These are phyloP conservation scores for Dendroctonus valens DNA, from an alignment of 1,140 invertebrate genomes.

Conservation along the genomic window DNA sequence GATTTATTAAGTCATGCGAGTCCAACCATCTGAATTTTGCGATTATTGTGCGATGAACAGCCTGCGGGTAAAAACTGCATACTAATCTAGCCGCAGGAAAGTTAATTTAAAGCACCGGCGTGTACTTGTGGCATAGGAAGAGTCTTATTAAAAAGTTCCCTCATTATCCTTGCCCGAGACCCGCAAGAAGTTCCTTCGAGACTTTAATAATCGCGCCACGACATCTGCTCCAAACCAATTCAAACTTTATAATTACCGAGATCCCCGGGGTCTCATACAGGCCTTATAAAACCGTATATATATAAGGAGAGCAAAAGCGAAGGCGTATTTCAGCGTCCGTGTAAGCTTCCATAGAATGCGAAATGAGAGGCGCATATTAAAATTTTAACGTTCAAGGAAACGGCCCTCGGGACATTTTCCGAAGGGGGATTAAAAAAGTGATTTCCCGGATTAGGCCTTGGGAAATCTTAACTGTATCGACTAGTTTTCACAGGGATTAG, in stretches of 20 bases:
- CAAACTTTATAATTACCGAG: conserved; percentile 22
- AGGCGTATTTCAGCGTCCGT: conserved; percentile 6
- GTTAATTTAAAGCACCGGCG: too few species aligned
- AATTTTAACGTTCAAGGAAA: conserved; percentile 13
- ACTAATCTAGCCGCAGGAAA: too few species aligned
- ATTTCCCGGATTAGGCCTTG: background rate
- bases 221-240: conserved; percentile 21
- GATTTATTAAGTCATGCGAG: too few species aligned
- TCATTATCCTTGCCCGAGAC: conserved; percentile 5
- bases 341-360: conserved; percentile 20
- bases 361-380: conserved; percentile 19
- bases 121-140: background rate
- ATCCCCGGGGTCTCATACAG: conserved; percentile 20
- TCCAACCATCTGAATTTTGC: too few species aligned
- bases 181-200: conserved; percentile 5
- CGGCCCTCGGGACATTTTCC: conserved; percentile 5
- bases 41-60: too few species aligned
- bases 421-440: conserved; percentile 10
- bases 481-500: too few species aligned
- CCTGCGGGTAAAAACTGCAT: too few species aligned
- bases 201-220: conserved; percentile 23
- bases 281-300: conserved; percentile 10
- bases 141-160: conserved; percentile 18
- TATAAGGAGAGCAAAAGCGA: conserved; percentile 3
- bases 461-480: too few species aligned